Percentiles rank a stretch among this genome's conserved stretches.
These are phyloP conservation scores for Eurois occulta DNA, from an alignment of 2,888 invertebrate species.

Conservation along the genomic window DNA sequence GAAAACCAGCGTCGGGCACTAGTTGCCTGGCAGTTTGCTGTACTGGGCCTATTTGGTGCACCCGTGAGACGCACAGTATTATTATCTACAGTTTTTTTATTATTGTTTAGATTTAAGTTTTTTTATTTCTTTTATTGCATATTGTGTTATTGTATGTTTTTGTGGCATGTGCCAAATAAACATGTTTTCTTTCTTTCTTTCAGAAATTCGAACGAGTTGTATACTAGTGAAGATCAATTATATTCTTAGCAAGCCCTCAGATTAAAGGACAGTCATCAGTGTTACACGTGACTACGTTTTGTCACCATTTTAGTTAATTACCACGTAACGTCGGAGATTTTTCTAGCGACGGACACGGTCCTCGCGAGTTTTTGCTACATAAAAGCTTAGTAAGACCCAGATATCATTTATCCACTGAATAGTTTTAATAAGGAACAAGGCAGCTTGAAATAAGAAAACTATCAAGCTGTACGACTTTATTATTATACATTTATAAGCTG, in stretches of 20 bases:
- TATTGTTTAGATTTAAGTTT: no score
- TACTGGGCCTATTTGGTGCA: no score
- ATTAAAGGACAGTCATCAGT: background rate
- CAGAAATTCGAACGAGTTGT: background rate
- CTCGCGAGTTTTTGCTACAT: background rate
- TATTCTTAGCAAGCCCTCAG: background rate
- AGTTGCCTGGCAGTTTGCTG: no score
- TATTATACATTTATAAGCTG: background rate
- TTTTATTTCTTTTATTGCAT: no score
- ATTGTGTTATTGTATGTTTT: no score
- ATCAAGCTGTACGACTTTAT: background rate
- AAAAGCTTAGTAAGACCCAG: background rate
- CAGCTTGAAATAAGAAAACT: background rate
- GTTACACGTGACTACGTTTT: conserved; percentile 6
- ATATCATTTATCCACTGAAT: background rate
- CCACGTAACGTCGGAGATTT: background rate
- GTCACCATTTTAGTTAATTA: conserved; percentile 32
- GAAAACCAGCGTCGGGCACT: no score
- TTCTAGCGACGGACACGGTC: background rate
- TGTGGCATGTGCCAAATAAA: no score
- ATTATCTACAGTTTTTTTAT: no score
- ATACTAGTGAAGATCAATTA: no score
- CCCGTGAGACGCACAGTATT: no score
- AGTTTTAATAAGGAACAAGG: background rate
- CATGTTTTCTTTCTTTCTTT: no score